Evolutionary conservation across 1,140 invertebrate genomes (phyloP), one percentile per base, ranked within the genome.

Genomic region (Neodiprion pinetum): DNA sequence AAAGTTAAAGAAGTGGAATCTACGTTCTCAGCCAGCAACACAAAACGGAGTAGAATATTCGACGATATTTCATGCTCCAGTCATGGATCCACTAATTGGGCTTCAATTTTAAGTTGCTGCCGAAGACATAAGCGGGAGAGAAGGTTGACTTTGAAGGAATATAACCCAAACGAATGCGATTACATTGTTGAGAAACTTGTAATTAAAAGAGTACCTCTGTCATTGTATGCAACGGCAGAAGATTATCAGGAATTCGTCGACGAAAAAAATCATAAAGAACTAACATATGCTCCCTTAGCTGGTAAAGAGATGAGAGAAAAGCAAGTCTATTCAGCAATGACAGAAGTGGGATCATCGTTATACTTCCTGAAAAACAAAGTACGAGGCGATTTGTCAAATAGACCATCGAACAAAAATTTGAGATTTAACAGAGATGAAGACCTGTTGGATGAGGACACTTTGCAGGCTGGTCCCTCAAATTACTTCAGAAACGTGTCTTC

Each of bases 121-220:
- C 21, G 17, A 7, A 21, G 67, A 21, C 21, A 21, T 14, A 23
- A 23, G 7, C 17, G 21, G 12, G 40, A 69, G 9, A 14, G 67
- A 11, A 69, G 21, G 40, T 40, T 40, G 28, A 11, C 67, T 23
- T 23, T 69, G 21, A 21, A 69, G 67, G 67, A 69, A 23, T 69
- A 69, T 47, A 47, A 21, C 40, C 40, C 47, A 10, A 66, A 72
- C 28, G 70, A 77, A 12, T 78, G 70, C 49, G 77, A 78, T 50
- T 78, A 74, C 21, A 73, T 78, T 11, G 73, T 78, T 48, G 77
- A 78, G 40, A 78, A 78, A 66, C 75, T 78, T n/a, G 75, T 72
- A 3, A 68, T 78, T 48, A 76, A 76, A 74, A 28, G 50, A n/a
- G 73, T 78, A 10, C 77, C 72, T n/a, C 53, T 76, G 10, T 17